Evolutionary conservation across 2,113 vertebrate species (phyloP).

Genomic region (Myiagra hebetior): DNA sequence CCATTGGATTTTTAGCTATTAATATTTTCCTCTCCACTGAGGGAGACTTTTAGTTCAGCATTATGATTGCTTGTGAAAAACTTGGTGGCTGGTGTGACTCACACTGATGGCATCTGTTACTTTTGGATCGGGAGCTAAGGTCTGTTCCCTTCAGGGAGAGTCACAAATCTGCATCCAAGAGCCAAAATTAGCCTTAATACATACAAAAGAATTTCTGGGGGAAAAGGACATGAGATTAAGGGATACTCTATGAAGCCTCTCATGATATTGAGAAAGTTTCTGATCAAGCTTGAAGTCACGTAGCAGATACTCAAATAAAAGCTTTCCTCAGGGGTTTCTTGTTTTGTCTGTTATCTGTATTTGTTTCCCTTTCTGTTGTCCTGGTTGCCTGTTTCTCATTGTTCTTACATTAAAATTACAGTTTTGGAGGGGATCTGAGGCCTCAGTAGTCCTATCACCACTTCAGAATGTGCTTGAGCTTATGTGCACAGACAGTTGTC

Average conservation of each 20-base stretch:
- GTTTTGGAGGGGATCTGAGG: not conserved
- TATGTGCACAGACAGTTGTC: not conserved
- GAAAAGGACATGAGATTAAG: not conserved
- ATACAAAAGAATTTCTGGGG: not conserved
- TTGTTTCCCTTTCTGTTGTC: not conserved
- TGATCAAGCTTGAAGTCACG: not conserved
- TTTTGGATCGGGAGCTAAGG: constrained; percentile 19
- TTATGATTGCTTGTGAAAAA: constrained; percentile 24
- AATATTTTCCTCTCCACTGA: not conserved
- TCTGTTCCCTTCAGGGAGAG: constrained; percentile 5
- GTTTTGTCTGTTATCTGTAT: not conserved
- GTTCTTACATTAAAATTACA: not conserved
- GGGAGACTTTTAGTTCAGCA: not conserved
- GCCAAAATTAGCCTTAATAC: not conserved
- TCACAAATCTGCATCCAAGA: not conserved
- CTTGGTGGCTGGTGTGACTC: constrained; percentile 29
- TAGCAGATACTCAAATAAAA: not conserved
- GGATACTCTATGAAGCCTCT: not conserved
- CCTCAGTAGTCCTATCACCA: not conserved
- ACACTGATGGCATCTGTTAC: constrained; percentile 31
- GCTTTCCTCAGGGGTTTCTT: not conserved
- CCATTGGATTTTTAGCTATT: not conserved
- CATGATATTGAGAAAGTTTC: not conserved
- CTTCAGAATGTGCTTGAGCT: not conserved
- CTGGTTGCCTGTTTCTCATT: not conserved